Base-by-base conservation (phyloP, 2,888 invertebrate species). In the Stegana nigrithorax region DNA sequence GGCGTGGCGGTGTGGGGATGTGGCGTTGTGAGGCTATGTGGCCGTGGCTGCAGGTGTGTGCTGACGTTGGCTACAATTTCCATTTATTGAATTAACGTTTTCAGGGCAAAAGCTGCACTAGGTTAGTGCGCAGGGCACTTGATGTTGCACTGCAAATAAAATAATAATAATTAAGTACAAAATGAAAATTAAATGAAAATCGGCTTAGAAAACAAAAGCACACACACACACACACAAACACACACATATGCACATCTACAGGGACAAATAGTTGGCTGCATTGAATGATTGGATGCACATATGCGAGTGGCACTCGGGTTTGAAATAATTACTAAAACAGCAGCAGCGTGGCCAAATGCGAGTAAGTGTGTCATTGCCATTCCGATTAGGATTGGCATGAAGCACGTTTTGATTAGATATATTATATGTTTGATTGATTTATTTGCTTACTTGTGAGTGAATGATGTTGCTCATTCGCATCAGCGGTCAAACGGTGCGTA, bases 161-260 rank as follows among this genome's bases (percentile, higher is more conserved):
- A 55, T 55, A 55, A 55, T 55, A 59, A 68, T 68, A 62, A 68
- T 66, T 39, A 60, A 64, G 61, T 67, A 60, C 55, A 62, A 62
- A 62, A 60, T 62, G n/a, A n/a, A n/a, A n/a, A n/a, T n/a, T 23
- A 53, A 42, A 23, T 29, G 53, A 55, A 55, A 55, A 55, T 21
- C 53, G 21, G 53, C 36, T 55, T 55, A 55, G 12, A 55, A 10
- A 21, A 55, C n/a, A n/a, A n/a, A n/a, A n/a, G n/a, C n/a, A n/a
- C n/a, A n/a, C n/a, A n/a, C n/a, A n/a, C n/a, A n/a, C n/a, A n/a
- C n/a, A n/a, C n/a, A n/a, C n/a, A n/a, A n/a, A n/a, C n/a, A n/a
- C n/a, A n/a, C n/a, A n/a, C n/a, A n/a, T n/a, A n/a, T n/a, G n/a
- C n/a, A n/a, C n/a, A n/a, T n/a, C n/a, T n/a, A n/a, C n/a, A n/a